A percentile compares a stretch with the other conserved stretches of the same genome.
Evolutionary conservation across 2,113 vertebrate species (phyloP).

Genomic region (Lagopus muta): DNA sequence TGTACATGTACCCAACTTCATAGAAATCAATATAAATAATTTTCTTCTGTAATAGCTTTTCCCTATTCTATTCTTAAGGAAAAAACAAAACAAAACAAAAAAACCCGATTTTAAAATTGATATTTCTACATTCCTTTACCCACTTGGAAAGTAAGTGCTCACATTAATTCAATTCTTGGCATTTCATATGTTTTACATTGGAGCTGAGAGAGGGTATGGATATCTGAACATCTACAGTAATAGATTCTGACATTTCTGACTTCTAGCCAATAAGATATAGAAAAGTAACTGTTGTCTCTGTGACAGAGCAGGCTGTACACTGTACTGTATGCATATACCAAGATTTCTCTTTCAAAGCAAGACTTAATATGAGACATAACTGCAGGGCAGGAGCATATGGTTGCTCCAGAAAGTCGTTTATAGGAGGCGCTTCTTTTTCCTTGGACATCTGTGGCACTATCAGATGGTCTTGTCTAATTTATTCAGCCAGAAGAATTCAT

Average conservation of each 20-base stretch:
- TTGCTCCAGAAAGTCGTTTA: not conserved
- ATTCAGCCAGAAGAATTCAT: not conserved
- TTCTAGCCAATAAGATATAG: not conserved
- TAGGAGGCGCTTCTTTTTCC: not conserved
- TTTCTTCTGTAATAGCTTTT: not conserved
- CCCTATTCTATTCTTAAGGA: not conserved
- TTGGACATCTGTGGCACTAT: not conserved
- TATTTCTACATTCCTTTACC: not conserved
- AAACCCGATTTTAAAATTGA: not conserved
- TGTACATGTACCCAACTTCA: not conserved
- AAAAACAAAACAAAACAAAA: not conserved
- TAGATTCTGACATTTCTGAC: conserved; percentile 9
- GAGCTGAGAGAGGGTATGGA: not conserved
- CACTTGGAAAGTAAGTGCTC: not conserved
- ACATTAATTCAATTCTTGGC: not conserved
- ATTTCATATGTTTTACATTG: not conserved
- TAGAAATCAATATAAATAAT: not conserved
- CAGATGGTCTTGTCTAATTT: not conserved
- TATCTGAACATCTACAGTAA: not conserved
- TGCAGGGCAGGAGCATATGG: conserved; percentile 3
- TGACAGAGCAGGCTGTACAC: not conserved
- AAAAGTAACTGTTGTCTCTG: not conserved
- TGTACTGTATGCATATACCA: not conserved
- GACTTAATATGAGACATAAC: not conserved
- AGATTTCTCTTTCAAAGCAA: not conserved